Evolutionary conservation across 1,140 invertebrate genomes (phyloP).

Genomic region (Trachymyrmex cornetzi): DNA sequence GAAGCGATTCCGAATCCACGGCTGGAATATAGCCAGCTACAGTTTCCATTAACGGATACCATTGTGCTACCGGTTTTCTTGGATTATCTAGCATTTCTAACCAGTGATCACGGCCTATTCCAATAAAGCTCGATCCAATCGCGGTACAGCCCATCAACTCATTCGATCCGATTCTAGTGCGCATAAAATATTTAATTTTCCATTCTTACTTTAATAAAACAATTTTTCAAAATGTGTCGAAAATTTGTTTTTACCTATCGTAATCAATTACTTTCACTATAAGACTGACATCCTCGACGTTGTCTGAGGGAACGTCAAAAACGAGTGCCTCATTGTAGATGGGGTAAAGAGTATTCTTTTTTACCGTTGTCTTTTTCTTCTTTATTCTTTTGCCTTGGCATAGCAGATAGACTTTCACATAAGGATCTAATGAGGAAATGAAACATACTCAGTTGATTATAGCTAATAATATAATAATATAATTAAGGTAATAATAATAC

Average conservation of each 20-base stretch:
- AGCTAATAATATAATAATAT: neutral
- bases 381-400: slow-evolving; percentile 89
- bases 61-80: slow-evolving; percentile 94
- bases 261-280: slow-evolving; percentile 96
- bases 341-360: slow-evolving; percentile 91
- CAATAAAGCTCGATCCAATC: slow-evolving; percentile 92
- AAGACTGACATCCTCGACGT: slow-evolving; percentile 94
- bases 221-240: neutral
- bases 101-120: slow-evolving; percentile 95
- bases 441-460: neutral
- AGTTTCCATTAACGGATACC: slow-evolving; percentile 93
- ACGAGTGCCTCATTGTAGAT: slow-evolving; percentile 93
- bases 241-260: slow-evolving; percentile 89
- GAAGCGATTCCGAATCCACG: slow-evolving; percentile 86
- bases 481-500: neutral
- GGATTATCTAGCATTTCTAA: slow-evolving; percentile 95
- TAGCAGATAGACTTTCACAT: slow-evolving; percentile 92
- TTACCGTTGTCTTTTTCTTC: slow-evolving; percentile 92
- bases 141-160: slow-evolving; percentile 95
- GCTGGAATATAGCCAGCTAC: slow-evolving; percentile 88
- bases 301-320: slow-evolving; percentile 91
- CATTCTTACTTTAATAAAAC: neutral
- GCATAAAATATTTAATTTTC: neutral
- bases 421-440: slow-evolving; percentile 88
- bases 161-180: slow-evolving; percentile 93